Base-by-base conservation (phyloP, 2,113 vertebrate genomes). In the Percopsis transmontana region DNA sequence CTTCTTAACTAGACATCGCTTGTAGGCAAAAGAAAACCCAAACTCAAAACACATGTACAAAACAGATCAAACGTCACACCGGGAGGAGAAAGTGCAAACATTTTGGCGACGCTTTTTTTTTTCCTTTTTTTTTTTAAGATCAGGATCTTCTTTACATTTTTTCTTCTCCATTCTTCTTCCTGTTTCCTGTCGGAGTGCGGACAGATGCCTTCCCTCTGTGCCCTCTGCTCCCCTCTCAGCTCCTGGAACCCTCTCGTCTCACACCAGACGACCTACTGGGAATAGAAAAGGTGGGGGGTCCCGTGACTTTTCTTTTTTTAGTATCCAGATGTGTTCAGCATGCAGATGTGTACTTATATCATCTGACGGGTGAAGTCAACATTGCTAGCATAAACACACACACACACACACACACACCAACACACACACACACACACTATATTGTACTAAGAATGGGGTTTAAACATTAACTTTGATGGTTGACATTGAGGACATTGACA, bases 31-130 rank as follows among this genome's bases (percentile, higher is more conserved):
- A 64, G 19, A 57, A 69, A 72, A 54, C 7, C 3, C 6, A 20
- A 3, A 39, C 8, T 8, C 85, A 67, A 66, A 74, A 80, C 64
- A 74, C 59, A 76, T 50, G 16, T 66, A 85, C 81, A 87, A 20
- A 82, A 90, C 72, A 75, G 55, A 65, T 70, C 79, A 80, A 85
- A 89, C 77, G 77, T 87, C 85, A 87, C 77, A 83, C 58, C 72
- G 85, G 89, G 83, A 89, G 82, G 83, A 87, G 83, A 93, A 93
- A 93, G 92, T 93, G 92, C 92, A 93, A 93, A 91, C 89, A 89
- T 91, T 91, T 92, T 91, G 91, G 91, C 80, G 90, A 88, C 79
- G 77, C 87, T 88, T 88, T 61, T 78, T 76, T 77, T 61, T 55
- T 55, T 53, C 70, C 48, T 62, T 18, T 65, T 45, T 61, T 63